Percentiles rank a stretch among this genome's conserved stretches.
Evolutionary conservation across 2,113 vertebrate genomes (phyloP).

Genomic region (Solea solea): DNA sequence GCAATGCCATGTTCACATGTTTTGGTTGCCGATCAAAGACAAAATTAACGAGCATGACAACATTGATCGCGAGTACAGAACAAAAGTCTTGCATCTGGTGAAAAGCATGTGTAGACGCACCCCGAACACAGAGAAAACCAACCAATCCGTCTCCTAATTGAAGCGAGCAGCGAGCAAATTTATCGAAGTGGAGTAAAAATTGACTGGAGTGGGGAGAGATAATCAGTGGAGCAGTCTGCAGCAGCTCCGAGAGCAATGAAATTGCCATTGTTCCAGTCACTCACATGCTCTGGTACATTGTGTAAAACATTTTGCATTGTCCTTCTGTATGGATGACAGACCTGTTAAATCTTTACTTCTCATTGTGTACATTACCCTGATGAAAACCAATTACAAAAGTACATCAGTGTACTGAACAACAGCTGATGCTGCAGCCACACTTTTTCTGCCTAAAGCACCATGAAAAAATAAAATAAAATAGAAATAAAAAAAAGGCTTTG

Average conservation of each 20-base stretch:
- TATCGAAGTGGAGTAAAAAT: not conserved
- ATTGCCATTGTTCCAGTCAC: not conserved
- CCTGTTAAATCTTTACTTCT: not conserved
- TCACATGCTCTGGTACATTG: not conserved
- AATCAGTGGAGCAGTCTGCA: not conserved
- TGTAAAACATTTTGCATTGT: not conserved
- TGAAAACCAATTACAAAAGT: constrained; percentile 1
- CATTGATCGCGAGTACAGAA: too few relatives aligned
- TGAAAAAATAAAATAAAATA: not conserved
- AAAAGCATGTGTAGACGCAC: not conserved
- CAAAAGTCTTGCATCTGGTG: too few relatives aligned
- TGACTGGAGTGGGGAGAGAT: not conserved
- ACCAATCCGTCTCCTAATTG: not conserved
- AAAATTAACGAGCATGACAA: too few relatives aligned
- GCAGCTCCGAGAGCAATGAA: not conserved
- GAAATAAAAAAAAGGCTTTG: not conserved
- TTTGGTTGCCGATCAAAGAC: too few relatives aligned
- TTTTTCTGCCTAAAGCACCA: not conserved
- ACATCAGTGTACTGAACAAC: not conserved
- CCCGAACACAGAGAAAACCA: not conserved
- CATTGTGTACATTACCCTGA: not conserved
- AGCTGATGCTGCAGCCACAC: not conserved
- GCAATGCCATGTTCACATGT: too few relatives aligned
- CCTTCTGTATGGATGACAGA: not conserved
- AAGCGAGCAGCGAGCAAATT: not conserved